Percentiles rank a stretch among this genome's conserved stretches.
These are phyloP conservation scores for Gyps fulvus DNA, from an alignment of 2,113 vertebrate genomes.

Conservation along the genomic window DNA sequence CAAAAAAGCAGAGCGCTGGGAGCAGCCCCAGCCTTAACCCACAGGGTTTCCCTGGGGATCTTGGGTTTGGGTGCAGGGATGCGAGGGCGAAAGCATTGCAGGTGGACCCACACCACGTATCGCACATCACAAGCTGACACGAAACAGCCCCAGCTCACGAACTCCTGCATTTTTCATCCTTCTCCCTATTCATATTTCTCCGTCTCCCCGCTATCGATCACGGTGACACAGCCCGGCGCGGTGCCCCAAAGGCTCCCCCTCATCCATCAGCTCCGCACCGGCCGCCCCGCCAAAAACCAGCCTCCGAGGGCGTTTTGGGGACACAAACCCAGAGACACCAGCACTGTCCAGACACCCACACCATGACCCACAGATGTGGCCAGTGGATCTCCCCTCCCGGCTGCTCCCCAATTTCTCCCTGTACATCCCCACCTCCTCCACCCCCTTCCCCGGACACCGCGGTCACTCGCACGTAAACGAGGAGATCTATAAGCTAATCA, in stretches of 20 bases:
- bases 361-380: fast-evolving
- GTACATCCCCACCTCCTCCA: neutral
- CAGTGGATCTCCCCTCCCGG: fast-evolving
- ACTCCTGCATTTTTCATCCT: neutral
- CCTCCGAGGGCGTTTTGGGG: fast-evolving
- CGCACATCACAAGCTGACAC: fast-evolving
- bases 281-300: fast-evolving
- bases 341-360: fast-evolving
- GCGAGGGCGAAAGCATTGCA: fast-evolving
- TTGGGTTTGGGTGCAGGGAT: neutral
- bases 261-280: neutral
- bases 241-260: neutral
- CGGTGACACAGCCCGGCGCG: fast-evolving
- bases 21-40: neutral
- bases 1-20: neutral
- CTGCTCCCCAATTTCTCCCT: neutral
- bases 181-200: neutral
- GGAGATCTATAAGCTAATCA: conserved; percentile 23
- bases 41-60: neutral
- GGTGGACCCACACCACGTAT: fast-evolving
- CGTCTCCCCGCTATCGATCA: fast-evolving
- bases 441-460: neutral
- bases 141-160: fast-evolving
- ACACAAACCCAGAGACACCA: fast-evolving
- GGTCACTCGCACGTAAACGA: neutral